phyloP scores from a whole-genome alignment of 2,113 vertebrate species.

The Halichoeres trimaculatus region DNA sequence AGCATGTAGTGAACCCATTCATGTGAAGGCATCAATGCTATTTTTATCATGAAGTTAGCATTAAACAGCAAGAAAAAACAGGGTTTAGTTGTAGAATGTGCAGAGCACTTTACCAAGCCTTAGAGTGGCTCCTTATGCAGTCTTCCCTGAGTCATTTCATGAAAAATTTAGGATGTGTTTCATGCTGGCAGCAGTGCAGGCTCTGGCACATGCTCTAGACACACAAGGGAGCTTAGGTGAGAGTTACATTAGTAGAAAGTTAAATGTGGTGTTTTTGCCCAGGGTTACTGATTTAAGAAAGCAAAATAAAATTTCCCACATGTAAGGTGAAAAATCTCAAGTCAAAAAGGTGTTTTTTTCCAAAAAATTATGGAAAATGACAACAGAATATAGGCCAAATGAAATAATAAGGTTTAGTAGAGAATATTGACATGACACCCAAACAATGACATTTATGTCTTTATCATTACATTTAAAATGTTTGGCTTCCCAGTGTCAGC shows the following conservation, averaged over 20 bases:
- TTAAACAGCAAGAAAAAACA: neutral
- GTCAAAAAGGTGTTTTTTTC: too few species aligned
- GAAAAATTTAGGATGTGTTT: slow-evolving; percentile 60
- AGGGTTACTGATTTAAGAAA: neutral
- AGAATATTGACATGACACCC: neutral
- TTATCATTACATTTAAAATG: neutral
- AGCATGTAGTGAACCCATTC: too few species aligned
- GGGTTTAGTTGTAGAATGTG: slow-evolving; percentile 13
- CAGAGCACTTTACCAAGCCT: slow-evolving; percentile 25
- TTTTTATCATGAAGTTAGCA: neutral
- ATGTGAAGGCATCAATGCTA: neutral
- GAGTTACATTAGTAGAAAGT: neutral
- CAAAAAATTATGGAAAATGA: too few species aligned
- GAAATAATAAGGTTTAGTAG: neutral
- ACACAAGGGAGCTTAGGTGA: slow-evolving; percentile 15
- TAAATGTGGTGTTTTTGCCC: neutral
- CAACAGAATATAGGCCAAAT: too few species aligned
- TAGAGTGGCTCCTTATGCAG: slow-evolving; percentile 25
- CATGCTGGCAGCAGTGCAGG: slow-evolving; percentile 35
- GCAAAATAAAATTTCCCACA: neutral
- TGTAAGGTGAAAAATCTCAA: neutral
- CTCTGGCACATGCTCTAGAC: slow-evolving; percentile 38
- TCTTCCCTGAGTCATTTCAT: slow-evolving; percentile 44
- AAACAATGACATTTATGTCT: neutral
- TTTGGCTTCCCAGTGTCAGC: too few species aligned